Evolutionary conservation across 2,113 vertebrate species (phyloP), one percentile per base, ranked within the genome.

Genomic region (Ardeotis arabs): DNA sequence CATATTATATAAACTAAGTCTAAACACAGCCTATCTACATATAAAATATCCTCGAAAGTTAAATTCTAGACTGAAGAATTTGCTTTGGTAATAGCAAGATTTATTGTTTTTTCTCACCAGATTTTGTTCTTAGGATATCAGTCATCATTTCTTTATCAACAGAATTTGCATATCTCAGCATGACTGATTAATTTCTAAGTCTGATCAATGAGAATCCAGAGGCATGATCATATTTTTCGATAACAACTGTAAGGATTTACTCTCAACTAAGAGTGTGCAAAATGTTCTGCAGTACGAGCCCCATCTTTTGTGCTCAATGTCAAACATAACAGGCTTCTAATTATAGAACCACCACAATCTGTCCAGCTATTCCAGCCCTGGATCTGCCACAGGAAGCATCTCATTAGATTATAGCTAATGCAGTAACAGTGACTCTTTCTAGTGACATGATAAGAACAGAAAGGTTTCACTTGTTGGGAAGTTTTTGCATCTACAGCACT

Each of bases 311-410:
- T 67, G 73, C 31, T 84, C 83, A 84, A 9, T 64, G 80, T 90
- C 86, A 91, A 94, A 89, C 23, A n/a, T 68, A 89, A 91, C 21
- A 72, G 56, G 39, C 56, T 96, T 92, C 89, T 92, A 95, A 95
- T 87, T 95, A 94, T 68, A 94, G 94, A 92, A 78, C 25, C 44
- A 52, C 29, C 37, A 55, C 70, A 88, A 90, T 91, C 84, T 93
- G 75, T 86, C 58, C 77, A 69, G 70, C 49, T 91, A 45, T 93
- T 95, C 77, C 70, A 79, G 91, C 58, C 67, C 74, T 85, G 55
- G 53, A 69, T 90, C 76, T 95, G 69, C 66, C 77, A 72, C 27
- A 55, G 87, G 78, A 87, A 80, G 45, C 59, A 37, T 50, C 39
- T 89, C 59, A 75, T 87, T 89, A 93, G 58, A 41, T 85, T 81